phyloP scores from a whole-genome alignment of 2,113 vertebrate genomes.

The Mesocricetus auratus region DNA sequence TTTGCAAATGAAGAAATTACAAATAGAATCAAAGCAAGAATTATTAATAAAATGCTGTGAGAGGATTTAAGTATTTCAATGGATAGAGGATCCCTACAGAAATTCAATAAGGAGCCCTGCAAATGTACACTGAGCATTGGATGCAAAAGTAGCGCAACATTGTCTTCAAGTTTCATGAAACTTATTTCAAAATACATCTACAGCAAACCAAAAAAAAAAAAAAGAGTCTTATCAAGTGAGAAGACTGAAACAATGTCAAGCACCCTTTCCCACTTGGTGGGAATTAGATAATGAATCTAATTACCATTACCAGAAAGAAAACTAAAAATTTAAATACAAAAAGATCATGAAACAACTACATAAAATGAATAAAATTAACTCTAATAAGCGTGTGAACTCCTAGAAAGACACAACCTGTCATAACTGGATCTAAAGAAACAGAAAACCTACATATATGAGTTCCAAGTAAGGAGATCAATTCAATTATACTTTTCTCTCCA shows the following conservation, averaged over 20 bases:
- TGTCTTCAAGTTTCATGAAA: background rate
- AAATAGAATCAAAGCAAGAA: background rate
- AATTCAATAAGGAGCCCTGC: background rate
- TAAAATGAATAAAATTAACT: background rate
- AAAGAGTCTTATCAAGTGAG: background rate
- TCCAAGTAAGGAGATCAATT: background rate
- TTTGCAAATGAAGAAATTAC: background rate
- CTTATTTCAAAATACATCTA: background rate
- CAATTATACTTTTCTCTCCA: background rate
- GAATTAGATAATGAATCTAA: background rate
- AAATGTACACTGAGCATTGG: background rate
- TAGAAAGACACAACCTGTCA: background rate
- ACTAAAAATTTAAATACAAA: background rate
- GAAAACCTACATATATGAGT: background rate
- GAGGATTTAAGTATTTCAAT: background rate
- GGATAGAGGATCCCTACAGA: background rate
- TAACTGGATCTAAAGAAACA: background rate
- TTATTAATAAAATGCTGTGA: background rate
- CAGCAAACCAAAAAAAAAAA: background rate
- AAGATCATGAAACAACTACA: background rate
- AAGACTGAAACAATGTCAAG: background rate
- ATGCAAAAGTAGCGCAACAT: background rate
- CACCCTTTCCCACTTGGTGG: too few relatives aligned
- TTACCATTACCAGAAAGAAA: background rate
- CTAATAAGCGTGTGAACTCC: background rate